phyloP scores from a whole-genome alignment of 53 echinoderm and acorn worm genomes.

The Hippasteria phrygiana region DNA sequence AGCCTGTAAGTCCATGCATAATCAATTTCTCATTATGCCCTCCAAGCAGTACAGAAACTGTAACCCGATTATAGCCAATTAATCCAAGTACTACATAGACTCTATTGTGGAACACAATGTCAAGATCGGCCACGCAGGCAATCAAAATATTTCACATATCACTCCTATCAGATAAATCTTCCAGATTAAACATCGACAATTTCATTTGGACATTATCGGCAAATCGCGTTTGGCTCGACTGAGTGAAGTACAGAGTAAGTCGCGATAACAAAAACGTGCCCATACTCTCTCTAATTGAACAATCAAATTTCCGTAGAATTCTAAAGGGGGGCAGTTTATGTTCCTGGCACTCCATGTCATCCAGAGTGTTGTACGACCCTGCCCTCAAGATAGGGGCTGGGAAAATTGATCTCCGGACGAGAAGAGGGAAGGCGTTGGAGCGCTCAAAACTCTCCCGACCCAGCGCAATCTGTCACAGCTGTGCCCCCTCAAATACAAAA shows the following conservation, averaged over 20 bases:
- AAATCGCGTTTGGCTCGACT: conserved; percentile 2
- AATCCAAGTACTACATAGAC: no score
- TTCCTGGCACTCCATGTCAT: not conserved
- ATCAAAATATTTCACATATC: conserved; percentile 1
- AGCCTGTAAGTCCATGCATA: no score
- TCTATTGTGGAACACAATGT: no score
- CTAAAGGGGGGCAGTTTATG: not conserved
- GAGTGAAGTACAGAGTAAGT: not conserved
- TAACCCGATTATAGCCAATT: no score
- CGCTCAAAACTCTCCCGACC: conserved; percentile 13
- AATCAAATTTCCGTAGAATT: not conserved
- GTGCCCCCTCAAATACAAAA: not conserved
- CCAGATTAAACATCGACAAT: not conserved
- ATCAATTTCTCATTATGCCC: no score
- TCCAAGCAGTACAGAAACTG: no score
- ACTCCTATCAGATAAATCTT: not conserved
- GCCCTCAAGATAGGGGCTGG: not conserved
- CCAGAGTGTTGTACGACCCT: not conserved
- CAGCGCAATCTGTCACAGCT: conserved; percentile 50
- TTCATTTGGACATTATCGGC: not conserved
- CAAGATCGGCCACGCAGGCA: not conserved
- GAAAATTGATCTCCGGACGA: conserved; percentile 21
- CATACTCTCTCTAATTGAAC: not conserved
- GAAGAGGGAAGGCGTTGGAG: conserved; percentile 41
- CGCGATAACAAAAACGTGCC: not conserved